Base-by-base conservation (phyloP, 2,797 vertebrate species). In the Rhynchonycteris naso region DNA sequence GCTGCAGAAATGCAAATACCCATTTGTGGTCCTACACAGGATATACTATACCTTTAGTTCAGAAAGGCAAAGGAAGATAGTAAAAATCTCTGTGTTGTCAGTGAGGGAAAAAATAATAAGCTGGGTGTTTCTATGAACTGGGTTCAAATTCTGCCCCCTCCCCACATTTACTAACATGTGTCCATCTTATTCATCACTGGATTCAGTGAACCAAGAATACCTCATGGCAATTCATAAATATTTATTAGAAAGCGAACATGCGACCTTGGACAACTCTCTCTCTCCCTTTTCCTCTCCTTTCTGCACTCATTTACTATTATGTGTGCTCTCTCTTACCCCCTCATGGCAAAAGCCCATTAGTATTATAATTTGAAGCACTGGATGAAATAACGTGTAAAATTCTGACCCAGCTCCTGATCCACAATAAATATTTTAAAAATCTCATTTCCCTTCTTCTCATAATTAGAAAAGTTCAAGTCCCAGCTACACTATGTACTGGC, bases 381-480 rank as follows among this genome's bases (percentile, higher is more conserved):
- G 71, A 54, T 50, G 43, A 89, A 96, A 50, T 47, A 93, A 85
- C 7, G 38, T 54, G 47, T 15, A 61, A 65, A 80, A 56, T 78
- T 86, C 35, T 93, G 33, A 76, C 24, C 52, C 33, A 83, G 54
- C 35, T 92, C n/a, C 50, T 95, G 33, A 92, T 43, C 10, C 18
- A 85, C 14, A 84, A 63, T 30, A 69, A 56, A 28, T 76, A 76
- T 22, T 22, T 78, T 10, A 58, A 65, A 89, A 78, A 35, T 63
- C 18, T 28, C 3, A 75, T 35, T 80, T 71, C 6, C 54, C 14
- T 80, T 78, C 59, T 2, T 58, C 52, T 94, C 38, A 59, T 75
- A 92, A 86, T 88, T 90, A 90, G 61, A 47, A 68, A 91, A 82
- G 7, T 82, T 91, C 24, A 65, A 65, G 63, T 76, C 8, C 22